A percentile compares a stretch with the other conserved stretches of the same genome.
Conservation (phyloP, 2,113 vertebrate genomes). For the Mola mola region DNA sequence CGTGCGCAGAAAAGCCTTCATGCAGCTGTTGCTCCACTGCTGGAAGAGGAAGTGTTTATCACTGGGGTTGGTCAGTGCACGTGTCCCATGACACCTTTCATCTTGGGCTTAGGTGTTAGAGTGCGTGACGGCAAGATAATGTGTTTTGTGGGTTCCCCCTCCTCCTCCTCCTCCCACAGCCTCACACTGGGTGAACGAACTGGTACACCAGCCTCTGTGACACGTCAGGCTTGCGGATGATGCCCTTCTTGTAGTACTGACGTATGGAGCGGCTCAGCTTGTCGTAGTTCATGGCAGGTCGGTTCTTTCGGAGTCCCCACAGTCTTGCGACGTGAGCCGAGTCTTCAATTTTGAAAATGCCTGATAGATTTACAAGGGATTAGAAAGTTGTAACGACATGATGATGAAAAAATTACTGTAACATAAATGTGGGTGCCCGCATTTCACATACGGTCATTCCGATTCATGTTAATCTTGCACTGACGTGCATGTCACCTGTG, state of each 20-base stretch:
- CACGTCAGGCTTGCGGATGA: constrained; percentile 96
- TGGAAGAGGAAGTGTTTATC: constrained; percentile 44
- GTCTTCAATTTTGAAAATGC: constrained; percentile 98
- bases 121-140: constrained; percentile 26
- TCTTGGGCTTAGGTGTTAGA: constrained; percentile 17
- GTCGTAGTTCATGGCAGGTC: constrained; percentile 99
- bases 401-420: too few species aligned
- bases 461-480: too few species aligned
- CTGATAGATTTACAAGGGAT: constrained; percentile 67
- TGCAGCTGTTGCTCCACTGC: constrained; percentile 10
- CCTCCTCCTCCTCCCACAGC: not conserved
- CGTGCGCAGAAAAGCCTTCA: constrained; percentile 10
- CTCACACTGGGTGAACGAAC: constrained; percentile 94
- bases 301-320: constrained; percentile 97
- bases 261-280: constrained; percentile 99
- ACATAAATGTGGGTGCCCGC: too few species aligned
- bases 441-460: too few species aligned
- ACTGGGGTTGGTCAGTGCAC: constrained; percentile 62
- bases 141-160: constrained; percentile 6
- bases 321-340: constrained; percentile 95
- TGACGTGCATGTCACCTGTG: too few species aligned
- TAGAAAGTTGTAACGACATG: not conserved
- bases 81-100: constrained; percentile 26
- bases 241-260: constrained; percentile 99
- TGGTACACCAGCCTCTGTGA: constrained; percentile 99